Evolutionary conservation across 2,797 vertebrate genomes (phyloP).

Genomic region (Gila robusta): DNA sequence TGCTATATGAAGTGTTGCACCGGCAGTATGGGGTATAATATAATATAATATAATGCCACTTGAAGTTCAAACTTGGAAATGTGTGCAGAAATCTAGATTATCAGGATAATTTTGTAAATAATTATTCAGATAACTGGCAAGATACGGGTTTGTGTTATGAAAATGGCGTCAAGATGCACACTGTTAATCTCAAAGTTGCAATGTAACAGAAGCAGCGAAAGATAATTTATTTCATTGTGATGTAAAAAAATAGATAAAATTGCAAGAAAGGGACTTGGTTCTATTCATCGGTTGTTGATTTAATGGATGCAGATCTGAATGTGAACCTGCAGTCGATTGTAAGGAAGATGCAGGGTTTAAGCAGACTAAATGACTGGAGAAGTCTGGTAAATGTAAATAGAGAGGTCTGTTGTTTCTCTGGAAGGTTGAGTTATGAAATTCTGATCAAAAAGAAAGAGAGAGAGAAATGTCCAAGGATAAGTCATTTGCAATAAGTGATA

Average conservation of each 20-base stretch:
- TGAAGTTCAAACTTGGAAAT: neutral
- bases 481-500: neutral
- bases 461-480: neutral
- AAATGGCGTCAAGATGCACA: neutral
- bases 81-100: neutral
- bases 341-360: neutral
- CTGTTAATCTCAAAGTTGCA: neutral
- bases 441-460: neutral
- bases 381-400: neutral
- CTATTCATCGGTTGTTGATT: neutral
- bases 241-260: neutral
- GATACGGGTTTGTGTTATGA: neutral
- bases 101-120: neutral
- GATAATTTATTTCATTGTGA: neutral
- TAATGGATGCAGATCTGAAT: neutral
- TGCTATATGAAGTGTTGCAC: slow-evolving; percentile 44
- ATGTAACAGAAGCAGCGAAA: neutral
- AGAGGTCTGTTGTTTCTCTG: neutral
- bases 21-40: neutral
- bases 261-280: neutral
- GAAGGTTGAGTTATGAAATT: neutral
- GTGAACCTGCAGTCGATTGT: neutral
- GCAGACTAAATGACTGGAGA: neutral
- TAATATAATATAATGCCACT: neutral
- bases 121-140: neutral